phyloP scores from a whole-genome alignment of 2,888 invertebrate species.

The Netelia virgata region DNA sequence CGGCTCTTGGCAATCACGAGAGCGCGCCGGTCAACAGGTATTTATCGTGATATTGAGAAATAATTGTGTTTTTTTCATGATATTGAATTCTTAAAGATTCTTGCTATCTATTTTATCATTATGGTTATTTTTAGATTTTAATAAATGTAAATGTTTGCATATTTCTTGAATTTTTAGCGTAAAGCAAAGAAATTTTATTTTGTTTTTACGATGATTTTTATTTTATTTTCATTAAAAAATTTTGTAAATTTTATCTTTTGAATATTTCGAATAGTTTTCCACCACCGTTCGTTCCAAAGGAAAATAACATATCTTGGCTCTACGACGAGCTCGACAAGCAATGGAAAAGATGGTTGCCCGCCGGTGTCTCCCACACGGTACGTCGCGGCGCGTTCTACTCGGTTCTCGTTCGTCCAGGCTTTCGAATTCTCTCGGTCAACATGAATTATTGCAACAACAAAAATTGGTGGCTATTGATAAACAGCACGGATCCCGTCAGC shows the following conservation, averaged over 20 bases:
- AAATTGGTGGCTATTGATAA: constrained; percentile 97
- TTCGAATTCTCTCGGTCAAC: constrained; percentile 96
- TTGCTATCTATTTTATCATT: neutral
- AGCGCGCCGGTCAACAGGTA: constrained; percentile 97
- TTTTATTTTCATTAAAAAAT: too few relatives aligned
- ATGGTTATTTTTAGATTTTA: neutral
- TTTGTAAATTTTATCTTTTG: constrained; percentile 73
- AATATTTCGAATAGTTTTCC: constrained; percentile 89
- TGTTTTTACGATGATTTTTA: too few relatives aligned
- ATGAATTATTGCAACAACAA: constrained; percentile 98
- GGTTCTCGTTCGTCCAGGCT: constrained; percentile 94
- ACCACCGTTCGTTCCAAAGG: constrained; percentile 93
- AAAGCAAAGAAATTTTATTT: too few relatives aligned
- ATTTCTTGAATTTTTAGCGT: too few relatives aligned
- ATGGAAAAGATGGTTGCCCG: constrained; percentile 97
- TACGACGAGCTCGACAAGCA: constrained; percentile 95
- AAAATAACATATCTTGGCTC: constrained; percentile 95
- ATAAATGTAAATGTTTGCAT: too few relatives aligned
- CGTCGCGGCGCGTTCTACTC: constrained; percentile 96
- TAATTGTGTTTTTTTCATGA: neutral
- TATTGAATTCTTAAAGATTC: too few relatives aligned
- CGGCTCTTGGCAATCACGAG: constrained; percentile 98
- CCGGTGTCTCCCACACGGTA: constrained; percentile 94
- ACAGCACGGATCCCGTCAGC: constrained; percentile 98
- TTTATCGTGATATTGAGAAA: constrained; percentile 75